phyloP scores from a whole-genome alignment of 2,797 vertebrate genomes.

The Phrynocephalus vlangalii region DNA sequence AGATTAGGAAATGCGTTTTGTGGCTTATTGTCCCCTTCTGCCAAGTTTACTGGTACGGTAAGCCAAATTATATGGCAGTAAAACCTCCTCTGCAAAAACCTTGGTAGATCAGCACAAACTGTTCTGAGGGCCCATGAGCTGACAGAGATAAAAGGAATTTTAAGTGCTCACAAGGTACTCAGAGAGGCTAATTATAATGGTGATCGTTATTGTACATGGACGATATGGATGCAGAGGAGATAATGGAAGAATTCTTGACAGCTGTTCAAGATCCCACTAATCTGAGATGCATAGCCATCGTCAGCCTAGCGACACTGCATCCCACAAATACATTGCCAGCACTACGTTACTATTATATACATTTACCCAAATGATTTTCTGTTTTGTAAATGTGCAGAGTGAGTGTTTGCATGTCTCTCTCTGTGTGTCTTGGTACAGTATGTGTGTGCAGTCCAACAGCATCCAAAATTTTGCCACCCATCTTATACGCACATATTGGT shows the following conservation, averaged over 20 bases:
- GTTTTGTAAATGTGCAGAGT: background rate
- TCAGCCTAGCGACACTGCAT: background rate
- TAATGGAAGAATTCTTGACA: conserved; percentile 32
- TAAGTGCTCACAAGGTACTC: conserved; percentile 33
- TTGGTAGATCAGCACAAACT: conserved; percentile 13
- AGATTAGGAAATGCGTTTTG: background rate
- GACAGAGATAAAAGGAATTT: conserved; percentile 19
- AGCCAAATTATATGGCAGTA: conserved; percentile 20
- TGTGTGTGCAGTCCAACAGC: no score
- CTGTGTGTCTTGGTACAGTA: no score
- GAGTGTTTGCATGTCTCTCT: background rate
- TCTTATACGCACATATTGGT: no score
- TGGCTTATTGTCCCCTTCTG: conserved; percentile 3
- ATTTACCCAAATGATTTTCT: background rate
- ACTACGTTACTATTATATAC: background rate
- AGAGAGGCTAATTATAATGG: conserved; percentile 38
- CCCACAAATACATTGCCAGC: background rate
- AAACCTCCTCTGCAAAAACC: conserved; percentile 22
- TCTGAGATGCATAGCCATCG: conserved; percentile 12
- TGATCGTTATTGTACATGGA: conserved; percentile 13
- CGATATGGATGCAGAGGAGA: conserved; percentile 28
- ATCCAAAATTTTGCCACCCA: no score
- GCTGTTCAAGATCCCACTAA: conserved; percentile 33
- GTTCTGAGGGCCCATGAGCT: conserved; percentile 3
- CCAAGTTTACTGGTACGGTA: conserved; percentile 17